Percentiles rank a stretch among this genome's conserved stretches.
phyloP scores from a whole-genome alignment of 2,113 vertebrate genomes.

The Sceloporus undulatus region DNA sequence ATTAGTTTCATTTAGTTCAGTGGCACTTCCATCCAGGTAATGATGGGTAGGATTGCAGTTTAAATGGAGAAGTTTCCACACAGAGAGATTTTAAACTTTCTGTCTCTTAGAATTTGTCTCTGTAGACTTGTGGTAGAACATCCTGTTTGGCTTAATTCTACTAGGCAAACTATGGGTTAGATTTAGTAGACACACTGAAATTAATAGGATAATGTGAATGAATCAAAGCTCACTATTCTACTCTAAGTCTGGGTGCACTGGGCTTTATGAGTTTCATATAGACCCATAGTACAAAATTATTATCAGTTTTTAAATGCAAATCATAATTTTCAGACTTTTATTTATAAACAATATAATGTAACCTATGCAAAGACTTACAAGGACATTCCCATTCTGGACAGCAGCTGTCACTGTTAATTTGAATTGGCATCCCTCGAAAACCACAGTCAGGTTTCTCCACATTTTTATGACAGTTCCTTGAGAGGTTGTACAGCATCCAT shows the following conservation, averaged over 20 bases:
- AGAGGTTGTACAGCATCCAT: constrained; percentile 92
- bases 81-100: background rate
- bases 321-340: background rate
- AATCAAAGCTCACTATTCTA: too few species aligned
- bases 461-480: constrained; percentile 90
- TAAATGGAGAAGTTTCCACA: background rate
- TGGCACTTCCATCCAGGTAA: background rate
- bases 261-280: too few species aligned
- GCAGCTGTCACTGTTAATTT: constrained; percentile 91
- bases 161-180: too few species aligned
- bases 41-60: background rate
- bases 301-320: background rate
- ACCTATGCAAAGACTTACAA: constrained; percentile 80
- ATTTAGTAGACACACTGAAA: background rate
- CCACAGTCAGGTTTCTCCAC: constrained; percentile 90
- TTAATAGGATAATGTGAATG: too few species aligned
- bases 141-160: background rate
- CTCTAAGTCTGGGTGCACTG: too few species aligned
- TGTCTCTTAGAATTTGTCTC: background rate
- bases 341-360: constrained; percentile 3
- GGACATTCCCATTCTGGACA: constrained; percentile 98
- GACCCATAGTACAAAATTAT: background rate
- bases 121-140: background rate
- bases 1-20: background rate
- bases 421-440: constrained; percentile 92